Base-by-base conservation (phyloP, 2,113 vertebrate species). In the Tauraco erythrolophus region DNA sequence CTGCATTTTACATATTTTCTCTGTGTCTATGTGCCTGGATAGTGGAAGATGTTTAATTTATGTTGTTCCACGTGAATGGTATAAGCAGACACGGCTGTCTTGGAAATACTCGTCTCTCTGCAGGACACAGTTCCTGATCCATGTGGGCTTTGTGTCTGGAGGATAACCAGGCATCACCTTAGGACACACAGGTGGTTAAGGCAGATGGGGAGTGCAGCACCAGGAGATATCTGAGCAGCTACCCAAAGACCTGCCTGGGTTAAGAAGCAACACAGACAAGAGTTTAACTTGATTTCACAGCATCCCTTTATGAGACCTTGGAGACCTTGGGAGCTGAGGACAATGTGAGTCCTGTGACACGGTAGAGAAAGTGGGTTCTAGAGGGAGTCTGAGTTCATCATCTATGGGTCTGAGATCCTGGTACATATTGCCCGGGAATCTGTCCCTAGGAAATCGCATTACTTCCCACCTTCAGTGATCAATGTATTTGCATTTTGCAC, bases 371-470 rank as follows among this genome's bases (percentile, higher is more conserved):
- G 17, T n/a, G 27, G n/a, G 18, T 33, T 74, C 27, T 71, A 66
- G 46, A 37, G 7, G 21, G 11, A 84, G 15, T 60, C 41, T 71
- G 19, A 41, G 10, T 81, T 75, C 19, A 41, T 51, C 4, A 18
- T 28, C 30, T 60, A 19, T 19, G 41, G 23, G 39, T 74, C 57
- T 53, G 54, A 95, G 46, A 88, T 88, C 27, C 25, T 84, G 14
- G 50, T 50, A 65, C 9, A 28, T 39, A 27, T 17, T 37, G 43
- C 14, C 39, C 0, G 0, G 35, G 27, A 81, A 45, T 68, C 35
- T 9, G 1, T 33, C 23, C 19, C 10, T 58, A 39, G 39, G 46
- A 88, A 90, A 51, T 7, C 0, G 0, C 12, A 28, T 48, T 60
- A 31, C 21, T 89, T 93, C 14, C 28, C 10, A 70, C 14, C 17